Evolutionary conservation across 1,140 invertebrate species (phyloP).

Genomic region (Drosophila lacertosa): DNA sequence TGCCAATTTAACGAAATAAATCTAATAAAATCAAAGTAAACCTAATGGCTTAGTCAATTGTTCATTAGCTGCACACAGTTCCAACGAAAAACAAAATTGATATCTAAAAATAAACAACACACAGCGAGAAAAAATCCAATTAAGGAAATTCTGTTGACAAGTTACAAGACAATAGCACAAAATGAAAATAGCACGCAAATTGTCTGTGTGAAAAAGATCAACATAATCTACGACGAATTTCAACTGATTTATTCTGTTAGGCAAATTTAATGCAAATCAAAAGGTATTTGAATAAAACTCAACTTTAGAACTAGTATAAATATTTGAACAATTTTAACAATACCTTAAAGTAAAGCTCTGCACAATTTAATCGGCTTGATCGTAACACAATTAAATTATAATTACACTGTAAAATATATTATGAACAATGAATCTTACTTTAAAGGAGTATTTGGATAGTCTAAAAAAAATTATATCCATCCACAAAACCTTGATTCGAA

Average conservation of each 20-base stretch:
- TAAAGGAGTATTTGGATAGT: too few species aligned
- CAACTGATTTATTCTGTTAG: slow-evolving; percentile 8
- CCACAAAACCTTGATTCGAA: too few species aligned
- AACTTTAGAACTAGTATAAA: too few species aligned
- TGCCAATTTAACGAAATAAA: too few species aligned
- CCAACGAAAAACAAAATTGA: neutral
- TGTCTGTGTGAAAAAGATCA: slow-evolving; percentile 13
- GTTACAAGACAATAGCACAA: slow-evolving; percentile 20
- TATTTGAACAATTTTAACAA: too few species aligned
- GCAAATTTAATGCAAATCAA: neutral
- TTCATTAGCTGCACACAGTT: neutral
- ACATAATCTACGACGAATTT: neutral
- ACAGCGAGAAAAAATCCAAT: slow-evolving; percentile 9
- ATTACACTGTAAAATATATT: too few species aligned
- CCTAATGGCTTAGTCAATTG: neutral
- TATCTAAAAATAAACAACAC: slow-evolving; percentile 23
- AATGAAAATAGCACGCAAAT: slow-evolving; percentile 1
- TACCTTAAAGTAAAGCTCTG: too few species aligned
- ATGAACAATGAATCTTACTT: too few species aligned
- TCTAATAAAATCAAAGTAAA: neutral
- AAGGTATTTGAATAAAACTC: too few species aligned
- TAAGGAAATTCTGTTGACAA: slow-evolving; percentile 36
- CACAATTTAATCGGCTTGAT: too few species aligned
- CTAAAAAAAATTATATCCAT: too few species aligned
- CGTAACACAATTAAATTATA: too few species aligned